Evolutionary conservation across 2,113 vertebrate genomes (phyloP).

Genomic region (Arvicanthis niloticus): DNA sequence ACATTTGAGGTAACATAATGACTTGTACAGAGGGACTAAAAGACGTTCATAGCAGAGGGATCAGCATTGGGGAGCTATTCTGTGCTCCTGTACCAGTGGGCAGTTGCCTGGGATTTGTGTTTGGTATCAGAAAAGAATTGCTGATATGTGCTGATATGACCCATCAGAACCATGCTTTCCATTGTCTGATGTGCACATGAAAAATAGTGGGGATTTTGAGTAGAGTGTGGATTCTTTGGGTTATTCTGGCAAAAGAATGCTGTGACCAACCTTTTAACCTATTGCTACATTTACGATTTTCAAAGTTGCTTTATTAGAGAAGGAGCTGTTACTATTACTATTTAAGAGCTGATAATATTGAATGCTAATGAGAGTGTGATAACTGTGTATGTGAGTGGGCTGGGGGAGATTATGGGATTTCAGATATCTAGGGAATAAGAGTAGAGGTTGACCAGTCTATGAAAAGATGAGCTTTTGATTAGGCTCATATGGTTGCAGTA

Average conservation of each 20-base stretch:
- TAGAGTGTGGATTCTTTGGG: neutral
- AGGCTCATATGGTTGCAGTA: too few species aligned
- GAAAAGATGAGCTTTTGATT: too few species aligned
- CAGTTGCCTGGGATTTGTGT: neutral
- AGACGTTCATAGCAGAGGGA: fast-evolving
- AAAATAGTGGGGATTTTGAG: too few species aligned
- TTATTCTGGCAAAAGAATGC: neutral
- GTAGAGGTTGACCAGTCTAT: neutral
- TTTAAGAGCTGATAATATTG: neutral
- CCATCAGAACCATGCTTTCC: neutral
- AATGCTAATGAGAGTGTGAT: neutral
- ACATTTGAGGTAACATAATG: neutral
- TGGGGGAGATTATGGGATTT: neutral
- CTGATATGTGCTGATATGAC: neutral
- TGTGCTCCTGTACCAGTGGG: neutral
- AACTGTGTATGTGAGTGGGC: neutral
- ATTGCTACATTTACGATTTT: neutral
- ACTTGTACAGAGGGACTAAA: neutral
- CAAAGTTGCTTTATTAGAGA: neutral
- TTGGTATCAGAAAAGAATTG: neutral
- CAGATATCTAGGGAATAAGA: neutral
- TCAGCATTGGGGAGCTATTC: neutral
- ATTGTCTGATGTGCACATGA: neutral
- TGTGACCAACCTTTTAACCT: neutral
- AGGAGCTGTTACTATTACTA: neutral